phyloP scores from a whole-genome alignment of 2,113 vertebrate species.

The Acinonyx jubatus region DNA sequence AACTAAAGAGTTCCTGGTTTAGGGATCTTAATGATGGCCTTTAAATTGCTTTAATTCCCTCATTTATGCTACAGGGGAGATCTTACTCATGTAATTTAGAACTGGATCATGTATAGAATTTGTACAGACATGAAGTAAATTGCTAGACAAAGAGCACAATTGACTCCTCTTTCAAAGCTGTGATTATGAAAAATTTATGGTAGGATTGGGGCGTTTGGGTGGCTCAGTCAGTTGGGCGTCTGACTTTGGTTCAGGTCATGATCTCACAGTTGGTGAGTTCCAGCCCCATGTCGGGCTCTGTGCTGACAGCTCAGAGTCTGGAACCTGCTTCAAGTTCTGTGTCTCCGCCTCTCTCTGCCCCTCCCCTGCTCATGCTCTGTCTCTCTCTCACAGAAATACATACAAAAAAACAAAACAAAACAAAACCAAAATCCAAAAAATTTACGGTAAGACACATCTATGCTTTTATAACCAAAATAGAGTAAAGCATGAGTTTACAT shows the following conservation, averaged over 20 bases:
- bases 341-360: too few species aligned
- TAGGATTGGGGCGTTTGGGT: background rate
- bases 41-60: constrained; percentile 1
- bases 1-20: constrained; percentile 46
- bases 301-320: too few species aligned
- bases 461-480: background rate
- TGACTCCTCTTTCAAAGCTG: background rate
- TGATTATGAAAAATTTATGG: background rate
- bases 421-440: background rate
- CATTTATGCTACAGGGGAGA: constrained; percentile 56
- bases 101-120: constrained; percentile 59
- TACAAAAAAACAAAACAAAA: too few species aligned
- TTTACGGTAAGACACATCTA: background rate
- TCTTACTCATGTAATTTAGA: constrained; percentile 39
- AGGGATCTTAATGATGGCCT: constrained; percentile 9
- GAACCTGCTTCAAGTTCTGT: too few species aligned
- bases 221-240: too few species aligned
- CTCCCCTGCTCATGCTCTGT: too few species aligned
- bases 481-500: background rate
- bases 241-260: too few species aligned
- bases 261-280: too few species aligned
- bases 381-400: too few species aligned
- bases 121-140: constrained; percentile 53
- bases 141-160: background rate
- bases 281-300: too few species aligned